Conservation (phyloP, 2,888 invertebrate species). For the Cataglyphis livida region DNA sequence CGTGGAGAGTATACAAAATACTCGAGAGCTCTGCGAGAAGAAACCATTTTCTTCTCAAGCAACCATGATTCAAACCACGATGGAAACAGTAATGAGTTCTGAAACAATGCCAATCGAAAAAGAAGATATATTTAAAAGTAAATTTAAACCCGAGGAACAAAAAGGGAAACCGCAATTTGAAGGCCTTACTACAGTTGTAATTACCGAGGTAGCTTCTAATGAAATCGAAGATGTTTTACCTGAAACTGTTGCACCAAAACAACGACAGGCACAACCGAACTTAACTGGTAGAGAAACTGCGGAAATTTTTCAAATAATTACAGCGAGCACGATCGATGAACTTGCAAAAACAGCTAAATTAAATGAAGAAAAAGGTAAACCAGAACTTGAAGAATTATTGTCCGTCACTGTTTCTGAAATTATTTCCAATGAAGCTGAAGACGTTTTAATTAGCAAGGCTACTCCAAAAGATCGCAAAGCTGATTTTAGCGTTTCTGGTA, state of each 20-base stretch:
- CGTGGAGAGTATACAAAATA: slow-evolving; percentile 76
- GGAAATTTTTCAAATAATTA: slow-evolving; percentile 83
- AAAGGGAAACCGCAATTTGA: slow-evolving; percentile 69
- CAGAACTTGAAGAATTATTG: slow-evolving; percentile 75
- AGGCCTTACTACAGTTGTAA: slow-evolving; percentile 73
- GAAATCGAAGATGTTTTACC: slow-evolving; percentile 74
- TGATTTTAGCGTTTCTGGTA: slow-evolving; percentile 78
- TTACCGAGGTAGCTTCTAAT: slow-evolving; percentile 74
- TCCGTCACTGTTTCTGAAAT: slow-evolving; percentile 76
- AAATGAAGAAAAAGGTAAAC: slow-evolving; percentile 77
- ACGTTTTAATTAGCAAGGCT: slow-evolving; percentile 67
- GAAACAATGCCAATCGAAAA: slow-evolving; percentile 84
- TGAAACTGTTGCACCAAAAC: slow-evolving; percentile 66
- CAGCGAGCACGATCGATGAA: slow-evolving; percentile 76
- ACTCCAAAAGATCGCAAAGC: slow-evolving; percentile 81
- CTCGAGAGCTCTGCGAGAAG: slow-evolving; percentile 73
- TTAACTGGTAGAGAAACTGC: slow-evolving; percentile 83
- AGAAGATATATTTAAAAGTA: slow-evolving; percentile 81
- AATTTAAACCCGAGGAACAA: slow-evolving; percentile 71
- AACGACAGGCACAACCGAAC: slow-evolving; percentile 76
- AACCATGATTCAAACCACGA: slow-evolving; percentile 72
- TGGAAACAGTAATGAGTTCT: slow-evolving; percentile 75
- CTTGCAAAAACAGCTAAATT: slow-evolving; percentile 71
- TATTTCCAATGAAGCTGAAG: slow-evolving; percentile 74
- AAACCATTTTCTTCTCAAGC: slow-evolving; percentile 75